Conservation (phyloP, 1,140 invertebrate species). For the Antheraea pernyi region DNA sequence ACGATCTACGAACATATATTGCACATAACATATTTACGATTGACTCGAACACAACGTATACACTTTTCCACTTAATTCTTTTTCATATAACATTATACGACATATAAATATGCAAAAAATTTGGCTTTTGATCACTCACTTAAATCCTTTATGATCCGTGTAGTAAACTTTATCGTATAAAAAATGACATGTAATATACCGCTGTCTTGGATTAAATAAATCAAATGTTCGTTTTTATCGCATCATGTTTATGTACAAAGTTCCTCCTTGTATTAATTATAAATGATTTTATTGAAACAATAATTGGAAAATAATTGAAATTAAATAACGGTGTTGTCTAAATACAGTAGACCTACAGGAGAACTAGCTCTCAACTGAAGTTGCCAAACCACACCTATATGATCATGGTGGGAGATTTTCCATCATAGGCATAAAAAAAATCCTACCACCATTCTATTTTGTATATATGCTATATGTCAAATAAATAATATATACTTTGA, state of each 20-base stretch:
- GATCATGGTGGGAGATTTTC: no score
- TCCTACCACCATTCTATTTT: no score
- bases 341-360: no score
- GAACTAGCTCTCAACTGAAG: no score
- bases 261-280: neutral
- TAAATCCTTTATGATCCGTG: neutral
- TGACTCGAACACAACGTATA: neutral
- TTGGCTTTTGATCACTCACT: neutral
- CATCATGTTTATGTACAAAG: neutral
- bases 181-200: neutral
- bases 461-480: no score
- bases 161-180: neutral
- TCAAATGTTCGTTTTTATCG: neutral
- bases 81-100: neutral
- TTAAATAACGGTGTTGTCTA: no score
- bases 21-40: neutral
- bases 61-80: neutral
- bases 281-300: neutral
- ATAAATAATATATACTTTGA: no score
- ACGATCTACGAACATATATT: neutral
- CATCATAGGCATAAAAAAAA: no score
- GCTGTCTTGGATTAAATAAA: neutral
- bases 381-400: no score
- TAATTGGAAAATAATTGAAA: neutral
- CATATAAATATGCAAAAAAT: conserved; percentile 1